phyloP scores from a whole-genome alignment of 2,113 vertebrate genomes.

The Nibea coibor region DNA sequence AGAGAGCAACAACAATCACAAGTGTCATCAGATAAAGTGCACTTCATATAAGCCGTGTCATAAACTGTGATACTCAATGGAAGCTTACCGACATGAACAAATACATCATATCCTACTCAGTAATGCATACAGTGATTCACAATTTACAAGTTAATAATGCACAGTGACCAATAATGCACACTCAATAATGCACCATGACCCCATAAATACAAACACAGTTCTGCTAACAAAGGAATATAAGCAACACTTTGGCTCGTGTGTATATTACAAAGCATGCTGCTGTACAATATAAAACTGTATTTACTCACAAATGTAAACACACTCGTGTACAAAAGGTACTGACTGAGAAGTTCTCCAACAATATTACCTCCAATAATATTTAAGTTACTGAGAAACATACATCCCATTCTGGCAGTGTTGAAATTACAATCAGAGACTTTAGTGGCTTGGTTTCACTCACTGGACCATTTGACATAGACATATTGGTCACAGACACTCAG shows the following conservation, averaged over 20 bases:
- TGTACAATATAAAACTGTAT: slow-evolving; percentile 37
- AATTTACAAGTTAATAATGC: slow-evolving; percentile 16
- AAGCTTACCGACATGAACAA: slow-evolving; percentile 28
- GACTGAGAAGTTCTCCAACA: neutral
- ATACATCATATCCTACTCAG: slow-evolving; percentile 38
- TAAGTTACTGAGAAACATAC: neutral
- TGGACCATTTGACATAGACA: neutral
- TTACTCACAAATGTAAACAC: slow-evolving; percentile 30
- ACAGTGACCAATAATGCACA: slow-evolving; percentile 35
- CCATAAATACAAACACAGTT: neutral
- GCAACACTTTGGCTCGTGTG: slow-evolving; percentile 25
- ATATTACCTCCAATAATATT: too few relatives aligned
- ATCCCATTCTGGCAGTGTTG: slow-evolving; percentile 37
- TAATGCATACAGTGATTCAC: slow-evolving; percentile 42
- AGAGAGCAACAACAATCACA: slow-evolving; percentile 59
- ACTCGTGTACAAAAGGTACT: slow-evolving; percentile 37
- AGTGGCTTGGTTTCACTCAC: neutral
- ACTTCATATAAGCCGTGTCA: slow-evolving; percentile 44
- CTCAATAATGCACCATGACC: slow-evolving; percentile 7
- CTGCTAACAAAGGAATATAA: slow-evolving; percentile 1
- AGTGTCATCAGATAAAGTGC: slow-evolving; percentile 69
- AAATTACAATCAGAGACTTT: slow-evolving; percentile 29
- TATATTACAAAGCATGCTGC: slow-evolving; percentile 39
- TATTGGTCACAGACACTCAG: neutral
- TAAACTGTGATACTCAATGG: slow-evolving; percentile 16